Base-by-base conservation (phyloP, 2,797 vertebrate species). In the Thunnus albacares region DNA sequence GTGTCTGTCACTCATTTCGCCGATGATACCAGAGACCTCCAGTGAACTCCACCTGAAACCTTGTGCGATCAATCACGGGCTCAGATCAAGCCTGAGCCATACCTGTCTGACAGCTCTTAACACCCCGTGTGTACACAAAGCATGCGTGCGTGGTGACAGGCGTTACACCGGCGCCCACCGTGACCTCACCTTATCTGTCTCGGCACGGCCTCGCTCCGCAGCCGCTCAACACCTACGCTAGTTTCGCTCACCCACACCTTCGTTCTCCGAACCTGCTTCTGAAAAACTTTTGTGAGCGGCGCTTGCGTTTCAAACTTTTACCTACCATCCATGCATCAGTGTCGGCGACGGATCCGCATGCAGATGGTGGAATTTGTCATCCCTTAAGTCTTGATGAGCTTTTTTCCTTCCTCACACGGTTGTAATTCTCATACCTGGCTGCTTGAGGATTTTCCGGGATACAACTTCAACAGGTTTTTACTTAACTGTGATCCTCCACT, bases 21-120 rank as follows among this genome's bases (percentile, higher is more conserved):
- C 88, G 70, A 77, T 90, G 92, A 94, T 91, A 93, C 90, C 90
- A 38, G 87, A 94, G 92, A 95, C 95, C 95, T 94, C 93, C 94
- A 70, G 80, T 95, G 95, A 95, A 96, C 95, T 95, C 89, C 84
- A 80, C 89, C 89, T 94, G 95, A 96, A 38, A 95, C 95, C 91
- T 24, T 41, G 79, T 0, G 75, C 89, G 83, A 96, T 96, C 95
- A 95, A 96, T 96, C 95, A 96, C 71, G 61, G 33, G 87, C 90
- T 89, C 75, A 55, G 89, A 93, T 93, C 90, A 84, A 85, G 92
- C 85, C 89, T 77, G 90, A 91, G 91, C 89, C 91, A 57, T 91
- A 93, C 90, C 94, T 92, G 93, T 63, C 90, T 95, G 95, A 94
- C 94, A 94, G 94, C 94, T 93, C 92, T 85, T 90, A 90, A 93